Conservation (phyloP, 2,888 invertebrate genomes). For the Gryllus longicercus region DNA sequence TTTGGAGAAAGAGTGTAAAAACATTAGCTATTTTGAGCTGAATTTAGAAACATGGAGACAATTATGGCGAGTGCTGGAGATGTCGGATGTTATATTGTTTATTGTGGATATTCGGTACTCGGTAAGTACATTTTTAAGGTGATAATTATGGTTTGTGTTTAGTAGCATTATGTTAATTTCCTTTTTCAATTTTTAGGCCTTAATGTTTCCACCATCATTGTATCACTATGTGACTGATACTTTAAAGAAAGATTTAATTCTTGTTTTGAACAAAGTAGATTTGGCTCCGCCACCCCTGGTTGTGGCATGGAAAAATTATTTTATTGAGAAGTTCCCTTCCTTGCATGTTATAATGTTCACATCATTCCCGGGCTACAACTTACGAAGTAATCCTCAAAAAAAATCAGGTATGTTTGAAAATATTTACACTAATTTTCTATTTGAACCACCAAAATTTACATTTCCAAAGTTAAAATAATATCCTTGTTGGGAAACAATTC, state of each 20-base stretch:
- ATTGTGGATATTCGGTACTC: conserved; percentile 86
- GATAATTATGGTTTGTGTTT: neutral
- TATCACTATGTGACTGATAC: conserved; percentile 73
- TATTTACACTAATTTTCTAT: too few relatives aligned
- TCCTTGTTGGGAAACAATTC: too few relatives aligned
- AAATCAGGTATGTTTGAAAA: conserved; percentile 46
- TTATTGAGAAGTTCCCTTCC: conserved; percentile 65
- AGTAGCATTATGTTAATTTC: neutral
- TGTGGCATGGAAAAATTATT: conserved; percentile 83
- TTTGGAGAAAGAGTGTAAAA: conserved; percentile 60
- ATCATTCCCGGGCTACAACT: conserved; percentile 72
- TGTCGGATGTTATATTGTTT: conserved; percentile 84
- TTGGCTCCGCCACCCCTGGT: conserved; percentile 76
- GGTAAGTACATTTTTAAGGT: conserved; percentile 51
- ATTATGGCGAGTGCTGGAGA: conserved; percentile 90
- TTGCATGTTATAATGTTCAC: conserved; percentile 79
- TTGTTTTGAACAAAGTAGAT: conserved; percentile 91
- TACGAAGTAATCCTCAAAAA: conserved; percentile 56
- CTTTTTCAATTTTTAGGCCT: conserved; percentile 50
- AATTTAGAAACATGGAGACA: conserved; percentile 97
- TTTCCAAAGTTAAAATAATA: too few relatives aligned
- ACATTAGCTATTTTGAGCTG: conserved; percentile 83
- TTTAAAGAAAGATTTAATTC: conserved; percentile 77
- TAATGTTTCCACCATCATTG: conserved; percentile 87
- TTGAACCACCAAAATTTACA: too few relatives aligned